Conservation (phyloP, 2,888 invertebrate genomes). For the Minunthozetes semirufus region DNA sequence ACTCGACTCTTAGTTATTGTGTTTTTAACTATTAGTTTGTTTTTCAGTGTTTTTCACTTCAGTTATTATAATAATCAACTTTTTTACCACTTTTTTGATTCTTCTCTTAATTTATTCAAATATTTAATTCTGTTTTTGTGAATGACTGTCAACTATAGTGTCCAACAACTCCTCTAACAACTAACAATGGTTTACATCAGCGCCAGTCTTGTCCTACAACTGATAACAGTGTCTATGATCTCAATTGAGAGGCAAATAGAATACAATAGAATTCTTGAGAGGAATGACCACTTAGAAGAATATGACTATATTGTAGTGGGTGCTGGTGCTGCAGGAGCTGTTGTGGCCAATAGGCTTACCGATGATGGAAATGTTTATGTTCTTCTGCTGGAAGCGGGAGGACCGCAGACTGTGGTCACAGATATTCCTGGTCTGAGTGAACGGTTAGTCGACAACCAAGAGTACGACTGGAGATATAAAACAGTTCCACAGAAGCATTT, state of each 20-base stretch:
- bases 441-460: not conserved
- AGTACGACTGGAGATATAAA: constrained; percentile 7
- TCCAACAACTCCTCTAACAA: too few relatives aligned
- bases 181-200: not conserved
- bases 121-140: not conserved
- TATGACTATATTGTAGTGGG: constrained; percentile 18
- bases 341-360: constrained; percentile 1
- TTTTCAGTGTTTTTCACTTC: not conserved
- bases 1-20: not conserved
- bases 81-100: not conserved
- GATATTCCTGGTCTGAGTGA: constrained; percentile 20
- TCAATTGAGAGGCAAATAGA: constrained; percentile 13
- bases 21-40: not conserved
- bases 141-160: not conserved
- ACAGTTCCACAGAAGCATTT: not conserved
- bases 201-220: constrained; percentile 1
- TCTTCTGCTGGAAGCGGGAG: not conserved
- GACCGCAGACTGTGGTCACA: constrained; percentile 8
- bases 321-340: constrained; percentile 5
- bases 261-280: constrained; percentile 13
- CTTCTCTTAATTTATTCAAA: not conserved
- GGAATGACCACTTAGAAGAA: not conserved
- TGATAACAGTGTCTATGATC: constrained; percentile 16
- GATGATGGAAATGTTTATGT: not conserved
- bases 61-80: too few relatives aligned